A percentile compares a stretch with the other conserved stretches of the same genome.
Evolutionary conservation across 2,113 vertebrate genomes (phyloP).

Genomic region (Martes martes): DNA sequence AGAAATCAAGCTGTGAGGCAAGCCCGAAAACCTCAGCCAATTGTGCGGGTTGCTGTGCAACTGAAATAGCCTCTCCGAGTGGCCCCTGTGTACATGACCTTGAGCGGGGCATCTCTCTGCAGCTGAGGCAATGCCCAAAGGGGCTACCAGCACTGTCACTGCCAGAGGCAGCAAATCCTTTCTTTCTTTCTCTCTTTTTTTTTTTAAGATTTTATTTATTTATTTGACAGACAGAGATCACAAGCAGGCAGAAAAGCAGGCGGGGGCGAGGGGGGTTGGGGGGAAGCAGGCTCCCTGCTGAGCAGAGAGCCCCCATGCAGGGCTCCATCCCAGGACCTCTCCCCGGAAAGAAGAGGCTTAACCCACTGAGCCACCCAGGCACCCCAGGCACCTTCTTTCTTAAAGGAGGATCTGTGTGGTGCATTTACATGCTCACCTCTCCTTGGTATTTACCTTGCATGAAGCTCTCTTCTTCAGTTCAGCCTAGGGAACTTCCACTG

Average conservation of each 20-base stretch:
- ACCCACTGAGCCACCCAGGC: no score
- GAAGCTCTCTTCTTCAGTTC: not conserved
- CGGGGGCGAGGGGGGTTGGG: accelerated
- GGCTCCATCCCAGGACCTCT: no score
- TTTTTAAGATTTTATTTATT: no score
- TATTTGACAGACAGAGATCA: no score
- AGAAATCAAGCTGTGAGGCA: not conserved
- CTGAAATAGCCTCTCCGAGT: not conserved
- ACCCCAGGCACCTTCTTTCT: not conserved
- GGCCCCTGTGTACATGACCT: not conserved
- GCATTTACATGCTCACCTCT: not conserved
- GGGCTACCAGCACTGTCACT: not conserved
- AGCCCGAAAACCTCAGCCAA: not conserved
- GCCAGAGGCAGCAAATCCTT: not conserved
- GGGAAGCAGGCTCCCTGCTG: no score
- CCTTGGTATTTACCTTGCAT: not conserved
- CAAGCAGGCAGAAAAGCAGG: no score
- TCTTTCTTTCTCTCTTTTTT: no score
- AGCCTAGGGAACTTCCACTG: not conserved
- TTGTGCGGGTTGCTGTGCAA: not conserved
- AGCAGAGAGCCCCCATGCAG: no score
- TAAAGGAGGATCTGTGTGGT: not conserved
- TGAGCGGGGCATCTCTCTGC: not conserved
- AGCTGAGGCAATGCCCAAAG: not conserved
- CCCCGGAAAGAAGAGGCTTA: no score